Evolutionary conservation across 2,888 invertebrate genomes (phyloP).

Genomic region (Seira sanloemensis): DNA sequence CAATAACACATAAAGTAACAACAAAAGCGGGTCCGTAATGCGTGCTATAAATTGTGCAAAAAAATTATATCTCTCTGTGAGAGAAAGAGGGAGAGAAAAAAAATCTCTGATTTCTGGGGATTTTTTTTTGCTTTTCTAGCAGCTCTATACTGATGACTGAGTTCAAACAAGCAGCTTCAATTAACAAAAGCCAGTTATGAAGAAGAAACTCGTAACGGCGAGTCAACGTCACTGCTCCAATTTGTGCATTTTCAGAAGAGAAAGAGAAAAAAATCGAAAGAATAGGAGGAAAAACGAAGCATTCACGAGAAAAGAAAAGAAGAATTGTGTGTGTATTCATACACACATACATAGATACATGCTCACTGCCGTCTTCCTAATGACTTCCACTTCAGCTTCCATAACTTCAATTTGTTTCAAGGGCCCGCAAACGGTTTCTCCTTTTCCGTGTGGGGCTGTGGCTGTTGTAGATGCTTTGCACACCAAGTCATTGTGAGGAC

Average conservation of each 20-base stretch:
- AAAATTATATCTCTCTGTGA: background rate
- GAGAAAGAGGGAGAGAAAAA: background rate
- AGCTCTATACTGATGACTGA: too few relatives aligned
- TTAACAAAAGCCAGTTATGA: background rate
- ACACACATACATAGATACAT: too few relatives aligned
- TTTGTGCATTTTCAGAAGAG: background rate
- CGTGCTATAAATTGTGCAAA: background rate
- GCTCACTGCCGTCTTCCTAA: background rate
- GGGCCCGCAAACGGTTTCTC: background rate
- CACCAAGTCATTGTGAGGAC: slow-evolving; percentile 33
- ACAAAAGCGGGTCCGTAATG: slow-evolving; percentile 5
- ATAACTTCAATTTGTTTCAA: slow-evolving; percentile 14
- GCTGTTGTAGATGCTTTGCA: background rate
- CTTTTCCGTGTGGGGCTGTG: background rate
- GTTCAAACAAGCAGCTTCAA: too few relatives aligned
- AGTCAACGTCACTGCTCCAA: background rate
- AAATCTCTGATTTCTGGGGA: too few relatives aligned
- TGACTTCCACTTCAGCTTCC: background rate
- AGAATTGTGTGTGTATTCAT: too few relatives aligned
- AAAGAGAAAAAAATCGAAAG: background rate
- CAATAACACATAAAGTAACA: background rate
- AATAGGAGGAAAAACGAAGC: background rate
- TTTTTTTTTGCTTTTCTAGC: too few relatives aligned
- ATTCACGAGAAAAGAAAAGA: too few relatives aligned
- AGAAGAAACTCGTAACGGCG: background rate